Conservation (phyloP, 2,888 invertebrate species). For the Drosophila peninsularis region DNA sequence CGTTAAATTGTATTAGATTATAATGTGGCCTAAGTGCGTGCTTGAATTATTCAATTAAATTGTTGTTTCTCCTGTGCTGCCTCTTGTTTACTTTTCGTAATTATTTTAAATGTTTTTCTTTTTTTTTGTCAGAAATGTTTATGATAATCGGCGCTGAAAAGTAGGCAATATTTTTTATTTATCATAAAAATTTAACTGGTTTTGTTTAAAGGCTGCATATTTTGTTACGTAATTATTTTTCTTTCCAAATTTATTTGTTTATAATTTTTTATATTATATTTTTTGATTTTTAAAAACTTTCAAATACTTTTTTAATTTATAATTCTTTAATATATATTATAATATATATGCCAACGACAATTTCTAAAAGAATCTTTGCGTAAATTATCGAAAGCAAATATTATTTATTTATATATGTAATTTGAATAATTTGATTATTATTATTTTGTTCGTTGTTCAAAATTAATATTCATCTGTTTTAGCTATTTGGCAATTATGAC, state of each 20-base stretch:
- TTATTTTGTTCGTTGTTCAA: too few relatives aligned
- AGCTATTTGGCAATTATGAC: too few relatives aligned
- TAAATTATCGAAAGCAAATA: too few relatives aligned
- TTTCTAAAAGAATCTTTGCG: too few relatives aligned
- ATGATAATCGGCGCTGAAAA: conserved; percentile 45
- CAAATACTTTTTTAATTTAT: too few relatives aligned
- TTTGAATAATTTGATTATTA: too few relatives aligned
- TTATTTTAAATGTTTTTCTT: conserved; percentile 65
- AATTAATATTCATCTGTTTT: too few relatives aligned
- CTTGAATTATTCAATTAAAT: conserved; percentile 73
- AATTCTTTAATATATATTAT: too few relatives aligned
- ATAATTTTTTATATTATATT: not conserved
- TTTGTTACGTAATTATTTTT: not conserved
- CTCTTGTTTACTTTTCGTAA: conserved; percentile 41
- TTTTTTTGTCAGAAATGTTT: conserved; percentile 7
- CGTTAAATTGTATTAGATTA: conserved; percentile 55
- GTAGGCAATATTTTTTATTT: conserved; percentile 43
- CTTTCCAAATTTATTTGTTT: not conserved
- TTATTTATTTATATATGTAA: too few relatives aligned
- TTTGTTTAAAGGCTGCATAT: not conserved
- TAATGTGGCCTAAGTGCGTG: conserved; percentile 64
- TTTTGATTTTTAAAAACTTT: too few relatives aligned
- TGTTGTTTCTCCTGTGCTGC: conserved; percentile 15
- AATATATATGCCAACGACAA: too few relatives aligned
- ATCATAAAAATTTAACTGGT: not conserved